A percentile compares a stretch with the other conserved stretches of the same genome.
phyloP scores from a whole-genome alignment of 2,113 vertebrate species.

The Falcunculus frontatus region DNA sequence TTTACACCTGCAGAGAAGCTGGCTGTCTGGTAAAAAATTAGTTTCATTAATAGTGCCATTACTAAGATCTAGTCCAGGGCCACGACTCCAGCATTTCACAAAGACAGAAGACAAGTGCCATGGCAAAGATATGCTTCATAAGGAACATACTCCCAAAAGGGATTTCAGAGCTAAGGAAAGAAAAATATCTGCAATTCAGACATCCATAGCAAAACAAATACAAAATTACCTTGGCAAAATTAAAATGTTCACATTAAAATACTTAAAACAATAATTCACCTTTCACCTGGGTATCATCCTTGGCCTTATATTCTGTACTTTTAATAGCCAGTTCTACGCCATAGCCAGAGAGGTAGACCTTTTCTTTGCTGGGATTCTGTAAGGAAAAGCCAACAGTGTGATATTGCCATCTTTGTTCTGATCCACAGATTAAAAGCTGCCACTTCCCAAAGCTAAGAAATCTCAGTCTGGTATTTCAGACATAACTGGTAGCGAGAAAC shows the following conservation, averaged over 20 bases:
- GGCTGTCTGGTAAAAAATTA: neutral
- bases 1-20: neutral
- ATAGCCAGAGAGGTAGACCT: slow-evolving; percentile 92
- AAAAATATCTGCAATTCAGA: neutral
- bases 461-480: neutral
- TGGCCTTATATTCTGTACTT: slow-evolving; percentile 98
- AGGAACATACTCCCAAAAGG: neutral
- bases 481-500: neutral
- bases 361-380: slow-evolving; percentile 82
- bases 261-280: slow-evolving; percentile 72
- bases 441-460: neutral
- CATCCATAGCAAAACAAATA: neutral
- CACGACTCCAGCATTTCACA: neutral
- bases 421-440: neutral
- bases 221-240: neutral
- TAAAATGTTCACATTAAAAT: neutral
- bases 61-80: neutral
- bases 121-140: neutral
- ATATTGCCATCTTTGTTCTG: neutral
- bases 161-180: neutral
- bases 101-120: neutral
- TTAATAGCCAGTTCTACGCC: slow-evolving; percentile 98
- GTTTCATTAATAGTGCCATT: neutral
- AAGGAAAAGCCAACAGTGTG: neutral
- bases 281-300: slow-evolving; percentile 99